Conservation (phyloP, 2,113 vertebrate species). For the Neotoma lepida region DNA sequence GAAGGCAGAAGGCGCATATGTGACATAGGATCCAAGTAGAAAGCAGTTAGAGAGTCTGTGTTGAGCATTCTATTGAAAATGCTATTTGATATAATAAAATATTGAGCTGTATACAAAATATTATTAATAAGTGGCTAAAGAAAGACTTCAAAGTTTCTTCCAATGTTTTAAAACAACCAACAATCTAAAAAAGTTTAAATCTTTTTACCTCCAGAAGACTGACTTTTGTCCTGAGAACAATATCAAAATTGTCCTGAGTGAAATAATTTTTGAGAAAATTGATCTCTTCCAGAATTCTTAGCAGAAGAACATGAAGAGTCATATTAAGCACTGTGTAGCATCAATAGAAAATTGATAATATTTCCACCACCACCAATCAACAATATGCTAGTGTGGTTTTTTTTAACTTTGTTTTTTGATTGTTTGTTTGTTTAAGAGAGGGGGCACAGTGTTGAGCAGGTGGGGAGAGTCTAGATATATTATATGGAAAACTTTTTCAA, state of each 20-base stretch:
- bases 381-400: background rate
- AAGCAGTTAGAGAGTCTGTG: background rate
- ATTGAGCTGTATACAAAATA: background rate
- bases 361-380: background rate
- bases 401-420: background rate
- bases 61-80: background rate
- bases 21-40: background rate
- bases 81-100: background rate
- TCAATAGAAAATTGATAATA: background rate
- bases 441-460: too few relatives aligned
- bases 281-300: constrained; percentile 18
- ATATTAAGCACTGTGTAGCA: background rate
- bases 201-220: background rate
- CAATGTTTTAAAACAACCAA: background rate
- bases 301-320: background rate
- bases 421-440: background rate
- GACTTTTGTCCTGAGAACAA: background rate
- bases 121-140: background rate
- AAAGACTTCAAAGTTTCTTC: constrained; percentile 20
- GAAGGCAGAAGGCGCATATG: background rate
- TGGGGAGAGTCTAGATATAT: background rate
- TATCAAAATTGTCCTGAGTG: constrained; percentile 3
- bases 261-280: constrained; percentile 47
- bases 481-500: background rate
- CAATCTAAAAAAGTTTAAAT: constrained; percentile 1